Conservation (phyloP, 2,797 vertebrate genomes). For the Enteromius viviparus region DNA sequence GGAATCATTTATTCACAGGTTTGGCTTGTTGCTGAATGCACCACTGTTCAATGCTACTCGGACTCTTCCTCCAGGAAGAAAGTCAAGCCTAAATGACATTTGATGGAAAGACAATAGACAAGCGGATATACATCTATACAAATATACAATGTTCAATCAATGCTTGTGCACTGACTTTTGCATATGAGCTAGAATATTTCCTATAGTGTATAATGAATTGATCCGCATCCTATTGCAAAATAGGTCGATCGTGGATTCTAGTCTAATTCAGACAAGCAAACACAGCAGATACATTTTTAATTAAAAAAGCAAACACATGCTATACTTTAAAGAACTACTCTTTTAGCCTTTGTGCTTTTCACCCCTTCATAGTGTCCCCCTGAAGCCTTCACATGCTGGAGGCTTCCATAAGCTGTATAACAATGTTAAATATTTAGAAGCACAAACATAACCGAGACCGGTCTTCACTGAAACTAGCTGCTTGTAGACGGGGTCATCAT, state of each 20-base stretch:
- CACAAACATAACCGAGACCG: background rate
- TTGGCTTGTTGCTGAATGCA: slow-evolving; percentile 82
- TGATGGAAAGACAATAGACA: slow-evolving; percentile 34
- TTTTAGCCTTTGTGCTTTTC: slow-evolving; percentile 31
- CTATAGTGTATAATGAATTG: background rate
- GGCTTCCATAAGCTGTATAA: background rate
- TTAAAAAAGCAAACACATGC: slow-evolving; percentile 68
- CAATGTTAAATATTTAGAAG: slow-evolving; percentile 23
- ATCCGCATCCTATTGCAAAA: slow-evolving; percentile 20
- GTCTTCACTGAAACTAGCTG: slow-evolving; percentile 6
- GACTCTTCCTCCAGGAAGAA: slow-evolving; percentile 65
- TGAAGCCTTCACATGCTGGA: slow-evolving; percentile 43
- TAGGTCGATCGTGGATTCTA: slow-evolving; percentile 61
- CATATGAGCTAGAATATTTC: slow-evolving; percentile 37
- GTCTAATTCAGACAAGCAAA: slow-evolving; percentile 75
- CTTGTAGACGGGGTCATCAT: slow-evolving; percentile 4
- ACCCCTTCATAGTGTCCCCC: background rate
- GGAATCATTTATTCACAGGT: slow-evolving; percentile 83
- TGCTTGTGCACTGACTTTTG: background rate
- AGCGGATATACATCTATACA: slow-evolving; percentile 16
- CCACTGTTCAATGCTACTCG: slow-evolving; percentile 78
- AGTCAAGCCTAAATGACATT: slow-evolving; percentile 22
- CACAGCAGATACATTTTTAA: slow-evolving; percentile 66
- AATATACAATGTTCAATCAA: slow-evolving; percentile 27
- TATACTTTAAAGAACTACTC: slow-evolving; percentile 71